These are phyloP conservation scores for Asarcornis scutulata DNA, from an alignment of 2,113 vertebrate genomes.

Conservation along the genomic window DNA sequence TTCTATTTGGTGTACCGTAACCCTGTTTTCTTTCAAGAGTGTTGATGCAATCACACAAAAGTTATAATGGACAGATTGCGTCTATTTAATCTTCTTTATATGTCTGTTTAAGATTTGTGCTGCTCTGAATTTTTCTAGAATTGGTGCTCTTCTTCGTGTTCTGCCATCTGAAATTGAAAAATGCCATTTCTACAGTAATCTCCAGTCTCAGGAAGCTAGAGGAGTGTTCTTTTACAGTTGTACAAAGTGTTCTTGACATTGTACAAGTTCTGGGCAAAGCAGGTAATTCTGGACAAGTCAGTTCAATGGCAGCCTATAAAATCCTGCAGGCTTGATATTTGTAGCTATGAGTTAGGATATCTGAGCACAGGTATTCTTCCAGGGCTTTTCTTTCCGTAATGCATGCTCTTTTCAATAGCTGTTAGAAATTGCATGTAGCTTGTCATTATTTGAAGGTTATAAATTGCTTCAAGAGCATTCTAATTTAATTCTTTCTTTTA, in stretches of 20 bases:
- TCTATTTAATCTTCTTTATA: neutral
- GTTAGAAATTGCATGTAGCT: neutral
- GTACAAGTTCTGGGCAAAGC: neutral
- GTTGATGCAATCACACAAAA: neutral
- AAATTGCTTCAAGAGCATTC: neutral
- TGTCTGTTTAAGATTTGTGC: neutral
- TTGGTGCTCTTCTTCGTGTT: neutral
- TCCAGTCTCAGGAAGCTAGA: neutral
- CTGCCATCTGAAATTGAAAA: neutral
- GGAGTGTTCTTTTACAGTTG: neutral
- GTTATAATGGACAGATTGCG: neutral
- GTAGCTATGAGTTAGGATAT: neutral
- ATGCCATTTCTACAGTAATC: neutral
- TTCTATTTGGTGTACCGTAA: neutral
- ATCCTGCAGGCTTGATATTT: neutral
- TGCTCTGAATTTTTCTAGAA: neutral
- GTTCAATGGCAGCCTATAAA: accelerated
- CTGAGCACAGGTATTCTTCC: neutral
- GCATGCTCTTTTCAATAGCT: neutral
- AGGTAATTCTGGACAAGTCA: neutral
- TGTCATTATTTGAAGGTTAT: neutral
- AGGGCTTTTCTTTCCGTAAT: neutral
- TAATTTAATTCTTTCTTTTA: neutral
- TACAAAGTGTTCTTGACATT: neutral
- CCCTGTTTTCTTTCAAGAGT: neutral